A percentile compares a stretch with the other conserved stretches of the same genome.
phyloP scores from a whole-genome alignment of 2,113 vertebrate genomes.

The Henicopernis longicauda region DNA sequence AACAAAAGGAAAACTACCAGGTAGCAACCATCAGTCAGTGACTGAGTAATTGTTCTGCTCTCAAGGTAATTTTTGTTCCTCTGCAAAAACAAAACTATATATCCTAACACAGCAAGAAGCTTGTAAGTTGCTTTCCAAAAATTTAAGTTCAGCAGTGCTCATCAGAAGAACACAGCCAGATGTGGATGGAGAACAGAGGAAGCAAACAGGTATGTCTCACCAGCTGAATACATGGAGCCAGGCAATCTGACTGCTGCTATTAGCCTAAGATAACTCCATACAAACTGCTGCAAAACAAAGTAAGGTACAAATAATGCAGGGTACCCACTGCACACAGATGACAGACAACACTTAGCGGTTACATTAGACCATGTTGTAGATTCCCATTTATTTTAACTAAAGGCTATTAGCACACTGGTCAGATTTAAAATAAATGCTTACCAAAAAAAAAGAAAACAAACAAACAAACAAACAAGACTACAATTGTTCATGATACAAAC shows the following conservation, averaged over 20 bases:
- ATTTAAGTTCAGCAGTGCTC: background rate
- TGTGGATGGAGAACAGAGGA: rapidly evolving
- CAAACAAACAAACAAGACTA: background rate
- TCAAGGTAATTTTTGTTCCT: background rate
- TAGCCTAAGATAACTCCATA: background rate
- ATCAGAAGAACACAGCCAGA: background rate
- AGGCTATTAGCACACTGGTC: background rate
- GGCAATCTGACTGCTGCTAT: background rate
- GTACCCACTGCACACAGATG: background rate
- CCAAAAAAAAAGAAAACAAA: background rate
- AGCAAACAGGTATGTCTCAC: background rate
- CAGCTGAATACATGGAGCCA: background rate
- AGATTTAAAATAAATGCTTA: background rate
- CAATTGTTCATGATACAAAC: rapidly evolving
- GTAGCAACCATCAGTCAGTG: background rate
- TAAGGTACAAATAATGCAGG: rapidly evolving
- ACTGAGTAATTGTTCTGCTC: background rate
- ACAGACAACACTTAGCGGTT: rapidly evolving
- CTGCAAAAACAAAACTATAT: background rate
- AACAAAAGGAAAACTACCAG: background rate
- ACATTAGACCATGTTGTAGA: rapidly evolving
- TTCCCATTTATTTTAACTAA: background rate
- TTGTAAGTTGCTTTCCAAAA: background rate
- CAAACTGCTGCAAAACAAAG: background rate
- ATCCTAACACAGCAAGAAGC: background rate